Evolutionary conservation across 1,140 invertebrate genomes (phyloP), one percentile per base, ranked within the genome.

Genomic region (Cotesia glomerata): DNA sequence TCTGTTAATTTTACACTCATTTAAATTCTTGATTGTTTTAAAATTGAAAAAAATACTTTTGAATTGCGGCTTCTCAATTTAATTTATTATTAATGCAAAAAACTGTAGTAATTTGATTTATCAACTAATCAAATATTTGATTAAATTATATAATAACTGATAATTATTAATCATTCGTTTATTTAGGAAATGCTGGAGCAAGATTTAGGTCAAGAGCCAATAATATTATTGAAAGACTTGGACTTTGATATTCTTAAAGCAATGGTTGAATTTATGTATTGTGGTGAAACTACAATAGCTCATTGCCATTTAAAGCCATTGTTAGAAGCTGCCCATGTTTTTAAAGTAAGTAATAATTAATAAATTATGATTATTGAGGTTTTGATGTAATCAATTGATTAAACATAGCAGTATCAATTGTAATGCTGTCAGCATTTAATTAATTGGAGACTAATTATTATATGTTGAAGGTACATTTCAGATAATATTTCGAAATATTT

Each of bases 201-300:
- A 78, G 88, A 90, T 81, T 83, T 89, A 67, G 88, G 87, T 59
- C 85, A 87, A 73, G 88, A 89, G 79, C 89, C 88, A 73, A 79
- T 88, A 74, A 89, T 90, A 80, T 83, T 90, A 75, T 83, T 90
- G 8, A 88, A 86, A 80, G 89, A 90, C 76, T 80, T 90, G 84
- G 85, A 87, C 79, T 89, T 89, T 81, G 85, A 87, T 75, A 88
- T 90, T 73, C 81, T 90, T 36, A 88, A 89, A 80, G 87, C 88
- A 63, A 85, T 90, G 77, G 86, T 90, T 65, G 89, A 90, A 78
- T 90, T 90, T 75, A 90, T 90, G 88, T 90, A 90, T 71, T 89
- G 88, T 71, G 89, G 89, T 16, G 89, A 89, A 81, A 89, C 89
- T 36, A 89, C 84, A 72, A 87, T 90, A 65, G 85, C 88, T 71